A percentile compares a stretch with the other conserved stretches of the same genome.
Conservation (phyloP, 2,888 invertebrate genomes). For the Leucophenga maculata region DNA sequence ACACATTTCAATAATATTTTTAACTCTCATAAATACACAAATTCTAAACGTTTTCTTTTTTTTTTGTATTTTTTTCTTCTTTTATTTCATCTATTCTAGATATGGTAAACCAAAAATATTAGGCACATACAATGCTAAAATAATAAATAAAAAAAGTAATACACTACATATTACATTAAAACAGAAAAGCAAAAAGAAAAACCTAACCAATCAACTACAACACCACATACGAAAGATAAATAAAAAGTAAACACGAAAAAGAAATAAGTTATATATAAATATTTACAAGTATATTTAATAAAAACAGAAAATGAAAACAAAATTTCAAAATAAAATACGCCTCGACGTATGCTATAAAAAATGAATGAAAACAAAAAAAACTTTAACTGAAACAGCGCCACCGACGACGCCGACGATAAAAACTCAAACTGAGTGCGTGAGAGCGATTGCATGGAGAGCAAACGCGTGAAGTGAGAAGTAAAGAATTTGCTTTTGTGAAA, state of each 20-base stretch:
- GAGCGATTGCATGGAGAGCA: no score
- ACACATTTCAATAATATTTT: conserved; percentile 12
- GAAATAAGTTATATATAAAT: conserved; percentile 9
- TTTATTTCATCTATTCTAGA: conserved; percentile 59
- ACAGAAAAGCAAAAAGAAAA: conserved; percentile 40
- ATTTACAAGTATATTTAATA: not conserved
- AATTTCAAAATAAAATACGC: not conserved
- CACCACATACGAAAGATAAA: conserved; percentile 28
- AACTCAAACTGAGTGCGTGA: no score
- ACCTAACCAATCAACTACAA: conserved; percentile 35
- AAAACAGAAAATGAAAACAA: conserved; percentile 2
- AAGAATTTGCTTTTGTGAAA: no score
- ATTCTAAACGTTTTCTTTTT: conserved; percentile 31
- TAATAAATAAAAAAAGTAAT: not conserved
- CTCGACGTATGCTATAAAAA: conserved; percentile 24
- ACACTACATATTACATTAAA: not conserved
- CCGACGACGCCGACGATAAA: no score
- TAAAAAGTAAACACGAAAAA: not conserved
- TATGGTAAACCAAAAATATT: conserved; percentile 72
- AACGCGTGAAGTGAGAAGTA: no score
- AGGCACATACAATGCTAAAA: conserved; percentile 48
- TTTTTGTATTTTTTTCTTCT: conserved; percentile 41
- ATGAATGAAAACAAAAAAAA: conserved; percentile 28
- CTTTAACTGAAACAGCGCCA: not conserved
- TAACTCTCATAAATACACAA: conserved; percentile 33